These are phyloP conservation scores for Rissa tridactyla DNA, from an alignment of 2,113 vertebrate genomes.

Conservation along the genomic window DNA sequence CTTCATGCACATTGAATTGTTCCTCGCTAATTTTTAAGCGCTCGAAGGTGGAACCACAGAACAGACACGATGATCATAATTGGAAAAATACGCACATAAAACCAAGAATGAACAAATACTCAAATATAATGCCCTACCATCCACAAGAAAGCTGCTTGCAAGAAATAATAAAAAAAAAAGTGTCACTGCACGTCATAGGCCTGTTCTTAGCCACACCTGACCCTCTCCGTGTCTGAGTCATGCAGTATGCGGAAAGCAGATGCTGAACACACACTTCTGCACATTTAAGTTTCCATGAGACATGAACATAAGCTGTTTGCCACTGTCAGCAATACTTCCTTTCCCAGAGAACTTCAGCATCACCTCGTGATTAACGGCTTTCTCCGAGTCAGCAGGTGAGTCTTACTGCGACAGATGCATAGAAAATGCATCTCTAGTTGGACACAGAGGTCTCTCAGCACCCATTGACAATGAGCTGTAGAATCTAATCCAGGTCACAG, in stretches of 20 bases:
- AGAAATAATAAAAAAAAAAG: not conserved
- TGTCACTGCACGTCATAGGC: not conserved
- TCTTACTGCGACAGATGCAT: not conserved
- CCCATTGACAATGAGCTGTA: rapidly evolving
- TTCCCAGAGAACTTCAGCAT: not conserved
- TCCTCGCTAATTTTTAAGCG: not conserved
- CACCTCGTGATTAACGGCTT: not conserved
- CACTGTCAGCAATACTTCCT: not conserved
- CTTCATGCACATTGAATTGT: not conserved
- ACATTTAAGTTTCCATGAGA: conserved; percentile 9
- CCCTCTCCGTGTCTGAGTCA: not conserved
- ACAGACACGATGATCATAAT: not conserved
- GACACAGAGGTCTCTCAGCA: not conserved
- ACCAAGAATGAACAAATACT: not conserved
- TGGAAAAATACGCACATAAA: not conserved
- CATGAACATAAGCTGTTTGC: not conserved
- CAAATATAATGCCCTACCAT: not conserved
- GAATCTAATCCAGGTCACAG: not conserved
- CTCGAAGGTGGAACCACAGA: not conserved
- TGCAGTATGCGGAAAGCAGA: not conserved
- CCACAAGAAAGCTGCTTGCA: not conserved
- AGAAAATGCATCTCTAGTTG: not conserved
- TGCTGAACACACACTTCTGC: not conserved
- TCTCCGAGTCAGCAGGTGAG: not conserved
- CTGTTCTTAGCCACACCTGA: not conserved